Conservation (phyloP, 2,888 invertebrate genomes). For the Drosophila cognata region DNA sequence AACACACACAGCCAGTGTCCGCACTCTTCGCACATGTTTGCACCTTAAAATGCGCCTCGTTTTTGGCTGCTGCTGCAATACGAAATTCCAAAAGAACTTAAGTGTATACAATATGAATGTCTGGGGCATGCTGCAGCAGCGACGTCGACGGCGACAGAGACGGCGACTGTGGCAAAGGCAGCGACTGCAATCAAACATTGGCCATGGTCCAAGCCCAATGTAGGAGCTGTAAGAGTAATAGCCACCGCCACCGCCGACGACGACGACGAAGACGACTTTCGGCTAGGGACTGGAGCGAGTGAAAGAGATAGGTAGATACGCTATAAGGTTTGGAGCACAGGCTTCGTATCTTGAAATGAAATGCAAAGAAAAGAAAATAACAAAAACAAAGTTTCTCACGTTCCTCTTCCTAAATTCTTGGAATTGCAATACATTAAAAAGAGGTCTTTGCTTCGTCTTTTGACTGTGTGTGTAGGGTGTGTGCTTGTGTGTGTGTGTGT, state of each 20-base stretch:
- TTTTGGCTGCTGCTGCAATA: conserved; percentile 73
- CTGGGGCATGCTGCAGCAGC: conserved; percentile 71
- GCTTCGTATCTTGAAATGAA: conserved; percentile 80
- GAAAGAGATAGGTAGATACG: conserved; percentile 30
- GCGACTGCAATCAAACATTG: conserved; percentile 67
- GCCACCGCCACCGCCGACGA: conserved; percentile 43
- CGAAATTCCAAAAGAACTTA: conserved; percentile 82
- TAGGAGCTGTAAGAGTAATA: conserved; percentile 72
- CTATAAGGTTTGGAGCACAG: conserved; percentile 65
- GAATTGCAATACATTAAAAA: conserved; percentile 85
- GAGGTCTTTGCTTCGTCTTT: conserved; percentile 81
- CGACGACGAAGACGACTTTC: conserved; percentile 35
- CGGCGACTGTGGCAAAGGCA: conserved; percentile 27
- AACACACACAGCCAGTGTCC: not conserved
- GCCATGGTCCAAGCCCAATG: conserved; percentile 68
- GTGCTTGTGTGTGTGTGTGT: conserved; percentile 44
- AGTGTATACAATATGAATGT: conserved; percentile 77
- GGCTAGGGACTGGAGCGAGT: conserved; percentile 42
- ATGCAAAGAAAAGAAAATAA: conserved; percentile 83
- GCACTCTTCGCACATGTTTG: conserved; percentile 37
- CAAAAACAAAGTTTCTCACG: conserved; percentile 85
- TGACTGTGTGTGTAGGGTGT: conserved; percentile 45
- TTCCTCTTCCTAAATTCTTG: conserved; percentile 84
- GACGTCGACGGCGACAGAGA: conserved; percentile 16
- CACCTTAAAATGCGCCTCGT: conserved; percentile 56